Base-by-base conservation (phyloP, 2,888 invertebrate species). In the Polylopha cassiicola region DNA sequence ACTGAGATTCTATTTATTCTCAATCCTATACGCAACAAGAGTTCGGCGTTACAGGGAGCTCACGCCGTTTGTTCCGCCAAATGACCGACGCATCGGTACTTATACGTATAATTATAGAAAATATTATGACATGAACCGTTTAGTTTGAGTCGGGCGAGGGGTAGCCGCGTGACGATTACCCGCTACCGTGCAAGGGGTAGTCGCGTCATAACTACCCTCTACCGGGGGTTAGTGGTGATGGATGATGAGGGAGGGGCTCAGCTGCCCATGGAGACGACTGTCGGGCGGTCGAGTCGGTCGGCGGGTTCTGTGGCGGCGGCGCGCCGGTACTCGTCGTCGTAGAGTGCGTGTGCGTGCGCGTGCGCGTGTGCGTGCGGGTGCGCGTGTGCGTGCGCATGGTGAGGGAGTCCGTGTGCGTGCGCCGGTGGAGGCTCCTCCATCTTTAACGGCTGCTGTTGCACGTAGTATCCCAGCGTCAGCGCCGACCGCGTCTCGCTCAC, bases 191-290 rank as follows among this genome's bases (percentile, higher is more conserved):
- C n/a, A n/a, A n/a, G n/a, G n/a, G n/a, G n/a, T n/a, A n/a, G n/a
- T n/a, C n/a, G n/a, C n/a, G n/a, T n/a, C n/a, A n/a, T n/a, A n/a
- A n/a, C n/a, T n/a, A n/a, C n/a, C n/a, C n/a, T n/a, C n/a, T n/a
- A n/a, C n/a, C n/a, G n/a, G n/a, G n/a, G 5, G 3, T 17, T 20
- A 16, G 21, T n/a, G 33, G 18, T 13, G 16, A 18, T 14, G 17
- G 24, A 15, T 22, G 15, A 31, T 13, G 39, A 20, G 28, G 32
- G 7, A 7, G 37, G 54, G 43, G 78, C 65, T 79, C 76, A 81
- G 72, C 81, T 80, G 63, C 76, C 79, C 61, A 87, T 65, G 44
- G 87, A 87, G 16, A 87, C 87, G 42, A 87, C 87, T 39, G 86
- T 82, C 47, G 87, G 79, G 42, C 87, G 79, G 14, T 87, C 87